Base-by-base conservation (phyloP, 2,797 vertebrate genomes). In the Onychomys arenicola region DNA sequence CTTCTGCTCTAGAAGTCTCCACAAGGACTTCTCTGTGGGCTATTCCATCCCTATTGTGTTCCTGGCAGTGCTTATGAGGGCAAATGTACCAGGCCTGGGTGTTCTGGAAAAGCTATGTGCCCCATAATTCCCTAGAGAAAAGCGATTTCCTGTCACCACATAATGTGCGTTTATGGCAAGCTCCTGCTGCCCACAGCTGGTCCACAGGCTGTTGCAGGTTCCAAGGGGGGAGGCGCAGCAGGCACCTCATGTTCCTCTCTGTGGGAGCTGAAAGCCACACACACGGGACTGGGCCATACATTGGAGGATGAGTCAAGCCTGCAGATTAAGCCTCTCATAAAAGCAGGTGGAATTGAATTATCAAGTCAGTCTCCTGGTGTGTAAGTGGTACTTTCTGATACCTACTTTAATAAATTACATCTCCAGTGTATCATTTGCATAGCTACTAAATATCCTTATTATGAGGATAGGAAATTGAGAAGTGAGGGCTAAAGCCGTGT, bases 361-460 rank as follows among this genome's bases (percentile, higher is more conserved):
- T 86, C 84, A 96, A 95, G 82, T 89, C 86, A 76, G 37, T 91
- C 94, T 97, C 90, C 77, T 57, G 75, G 86, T 49, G 69, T 6
- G 0, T 83, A 93, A 96, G 86, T 87, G 95, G 78, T 93, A 81
- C 78, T 96, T 96, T 81, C 85, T 75, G 69, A 52, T 69, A 63
- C 92, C 59, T 85, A 80, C 86, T 97, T 78, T 95, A 96, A 96
- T 97, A 95, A 96, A 97, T 97, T 91, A 94, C 27, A 94, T 95
- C 91, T 92, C 94, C 10, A 81, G 78, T 89, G 78, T 89, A 14
- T 84, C 93, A 92, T 97, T 91, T 97, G 96, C 95, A 95, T 93
- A 95, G 93, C 89, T 96, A 89, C 76, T 96, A 95, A 97, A 82
- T 82, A 96, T 91, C 89, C 96, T 94, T 40, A 6, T 95, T 97